A percentile compares a stretch with the other conserved stretches of the same genome.
Conservation (phyloP, 2,888 invertebrate species). For the Rugalucina vietnamica region DNA sequence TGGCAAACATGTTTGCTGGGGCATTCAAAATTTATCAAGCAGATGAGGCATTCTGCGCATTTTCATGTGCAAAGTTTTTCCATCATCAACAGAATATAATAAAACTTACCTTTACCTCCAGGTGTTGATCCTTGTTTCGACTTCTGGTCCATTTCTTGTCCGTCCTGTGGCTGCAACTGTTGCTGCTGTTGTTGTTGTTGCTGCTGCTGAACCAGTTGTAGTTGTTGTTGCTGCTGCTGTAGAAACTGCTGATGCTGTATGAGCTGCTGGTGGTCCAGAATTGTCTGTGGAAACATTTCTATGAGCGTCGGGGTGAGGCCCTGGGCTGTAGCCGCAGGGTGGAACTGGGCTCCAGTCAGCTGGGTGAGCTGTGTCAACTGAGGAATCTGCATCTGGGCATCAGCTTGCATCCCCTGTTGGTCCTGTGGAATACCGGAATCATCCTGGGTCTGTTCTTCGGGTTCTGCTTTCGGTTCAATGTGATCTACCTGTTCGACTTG, state of each 20-base stretch:
- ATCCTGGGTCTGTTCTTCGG: neutral
- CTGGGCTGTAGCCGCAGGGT: conserved; percentile 26
- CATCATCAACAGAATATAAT: too few species aligned
- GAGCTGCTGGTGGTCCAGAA: conserved; percentile 56
- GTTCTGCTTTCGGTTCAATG: neutral
- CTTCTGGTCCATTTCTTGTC: neutral
- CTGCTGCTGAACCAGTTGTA: conserved; percentile 42
- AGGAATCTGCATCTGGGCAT: neutral
- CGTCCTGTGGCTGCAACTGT: conserved; percentile 23
- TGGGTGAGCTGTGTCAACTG: neutral
- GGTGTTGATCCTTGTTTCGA: neutral
- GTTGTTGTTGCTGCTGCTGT: conserved; percentile 54
- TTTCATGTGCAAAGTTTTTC: too few species aligned
- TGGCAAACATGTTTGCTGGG: too few species aligned
- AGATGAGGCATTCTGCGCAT: too few species aligned
- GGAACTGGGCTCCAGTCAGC: neutral
- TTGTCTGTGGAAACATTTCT: conserved; percentile 58
- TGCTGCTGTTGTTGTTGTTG: conserved; percentile 46
- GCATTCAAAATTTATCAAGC: too few species aligned
- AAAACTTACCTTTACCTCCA: conserved; percentile 1
- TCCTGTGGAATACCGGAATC: neutral
- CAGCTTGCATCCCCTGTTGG: neutral
- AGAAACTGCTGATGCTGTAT: conserved; percentile 58
- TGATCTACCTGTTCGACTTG: neutral
- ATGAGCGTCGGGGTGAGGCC: conserved; percentile 52